phyloP scores from a whole-genome alignment of 2,797 vertebrate genomes.

The Coendou prehensilis region DNA sequence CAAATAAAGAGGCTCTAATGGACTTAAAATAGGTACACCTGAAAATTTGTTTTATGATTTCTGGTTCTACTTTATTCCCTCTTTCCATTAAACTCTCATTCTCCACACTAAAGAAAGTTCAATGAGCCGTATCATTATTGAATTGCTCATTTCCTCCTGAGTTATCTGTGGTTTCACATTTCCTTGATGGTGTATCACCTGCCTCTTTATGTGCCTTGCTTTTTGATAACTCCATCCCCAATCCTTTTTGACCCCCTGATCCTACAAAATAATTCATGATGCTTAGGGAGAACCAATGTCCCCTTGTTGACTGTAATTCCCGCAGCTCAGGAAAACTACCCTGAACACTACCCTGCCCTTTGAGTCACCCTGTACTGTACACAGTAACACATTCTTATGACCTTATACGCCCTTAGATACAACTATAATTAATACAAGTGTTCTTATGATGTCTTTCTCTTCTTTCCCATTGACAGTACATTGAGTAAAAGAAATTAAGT shows the following conservation, averaged over 20 bases:
- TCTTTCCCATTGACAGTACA: no score
- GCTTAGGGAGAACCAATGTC: background rate
- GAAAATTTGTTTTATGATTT: conserved; percentile 25
- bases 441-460: background rate
- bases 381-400: background rate
- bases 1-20: conserved; percentile 52
- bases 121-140: background rate
- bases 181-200: background rate
- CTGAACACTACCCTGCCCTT: background rate
- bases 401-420: background rate
- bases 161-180: background rate
- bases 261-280: background rate
- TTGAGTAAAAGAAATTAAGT: background rate
- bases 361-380: fast-evolving
- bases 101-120: background rate
- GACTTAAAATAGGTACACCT: conserved; percentile 13
- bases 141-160: conserved; percentile 47
- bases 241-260: background rate
- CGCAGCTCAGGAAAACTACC: background rate
- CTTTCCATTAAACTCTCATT: background rate
- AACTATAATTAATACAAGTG: background rate
- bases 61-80: background rate
- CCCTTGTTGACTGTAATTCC: background rate
- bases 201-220: background rate
- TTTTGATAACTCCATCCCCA: background rate